These are phyloP conservation scores for Damaliscus lunatus DNA, from an alignment of 2,113 vertebrate genomes.

Conservation along the genomic window DNA sequence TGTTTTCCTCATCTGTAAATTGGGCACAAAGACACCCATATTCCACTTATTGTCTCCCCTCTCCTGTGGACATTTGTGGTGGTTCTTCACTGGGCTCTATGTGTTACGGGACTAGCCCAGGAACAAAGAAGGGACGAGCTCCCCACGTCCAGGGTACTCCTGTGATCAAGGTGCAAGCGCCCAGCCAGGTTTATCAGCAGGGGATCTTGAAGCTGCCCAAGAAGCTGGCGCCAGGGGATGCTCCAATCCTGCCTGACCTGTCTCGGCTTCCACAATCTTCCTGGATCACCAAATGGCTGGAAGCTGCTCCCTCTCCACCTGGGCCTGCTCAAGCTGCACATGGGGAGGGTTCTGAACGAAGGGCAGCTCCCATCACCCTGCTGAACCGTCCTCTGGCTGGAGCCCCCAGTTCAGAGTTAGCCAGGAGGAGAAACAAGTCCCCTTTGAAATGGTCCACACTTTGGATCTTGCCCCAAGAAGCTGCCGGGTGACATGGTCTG, in stretches of 20 bases:
- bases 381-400: background rate
- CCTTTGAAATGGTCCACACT: background rate
- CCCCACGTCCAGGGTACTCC: background rate
- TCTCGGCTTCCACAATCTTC: background rate
- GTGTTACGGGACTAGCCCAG: background rate
- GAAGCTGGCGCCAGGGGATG: background rate
- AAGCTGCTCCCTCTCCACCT: background rate
- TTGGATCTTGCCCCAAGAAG: background rate
- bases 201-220: background rate
- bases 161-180: too few species aligned
- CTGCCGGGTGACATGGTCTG: background rate
- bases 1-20: background rate
- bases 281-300: background rate
- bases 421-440: background rate
- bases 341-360: background rate
- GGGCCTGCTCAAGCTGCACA: background rate
- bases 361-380: accelerated
- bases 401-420: background rate
- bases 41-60: too few species aligned
- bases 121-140: background rate
- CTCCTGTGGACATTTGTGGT: background rate
- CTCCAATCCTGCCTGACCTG: background rate
- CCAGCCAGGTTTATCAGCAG: too few species aligned
- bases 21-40: background rate
- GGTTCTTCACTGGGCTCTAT: background rate